These are phyloP conservation scores for Apogon hyalosoma DNA, from an alignment of 2,797 vertebrate species.

Conservation along the genomic window DNA sequence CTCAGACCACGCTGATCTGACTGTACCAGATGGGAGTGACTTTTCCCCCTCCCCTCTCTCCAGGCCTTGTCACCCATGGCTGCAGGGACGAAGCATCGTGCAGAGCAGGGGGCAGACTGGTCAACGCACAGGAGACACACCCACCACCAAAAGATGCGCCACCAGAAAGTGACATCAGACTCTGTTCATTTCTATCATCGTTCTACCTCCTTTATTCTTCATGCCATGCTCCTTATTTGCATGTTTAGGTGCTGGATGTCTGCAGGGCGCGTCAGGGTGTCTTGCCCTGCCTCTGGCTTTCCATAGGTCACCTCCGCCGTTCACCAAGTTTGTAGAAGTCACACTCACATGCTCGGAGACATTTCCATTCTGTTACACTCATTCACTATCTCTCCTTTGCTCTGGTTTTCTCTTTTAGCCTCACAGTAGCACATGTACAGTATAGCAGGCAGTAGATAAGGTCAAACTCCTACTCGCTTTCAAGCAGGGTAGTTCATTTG, in stretches of 20 bases:
- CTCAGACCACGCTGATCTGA: conserved; percentile 75
- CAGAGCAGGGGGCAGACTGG: conserved; percentile 34
- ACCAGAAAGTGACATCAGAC: conserved; percentile 51
- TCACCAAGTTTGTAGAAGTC: conserved; percentile 31
- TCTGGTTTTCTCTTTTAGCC: conserved; percentile 9
- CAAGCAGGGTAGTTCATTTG: conserved; percentile 41
- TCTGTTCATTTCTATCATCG: conserved; percentile 42
- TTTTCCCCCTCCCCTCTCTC: conserved; percentile 62
- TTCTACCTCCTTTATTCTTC: conserved; percentile 9
- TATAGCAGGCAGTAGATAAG: conserved; percentile 15
- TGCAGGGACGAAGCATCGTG: conserved; percentile 57
- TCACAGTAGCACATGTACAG: conserved; percentile 16
- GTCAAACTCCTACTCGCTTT: conserved; percentile 33
- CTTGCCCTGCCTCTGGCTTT: conserved; percentile 29
- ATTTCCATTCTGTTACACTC: conserved; percentile 39
- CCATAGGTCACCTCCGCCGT: conserved; percentile 17
- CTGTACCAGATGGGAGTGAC: conserved; percentile 86
- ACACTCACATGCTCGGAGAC: conserved; percentile 39
- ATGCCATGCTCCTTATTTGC: conserved; percentile 21
- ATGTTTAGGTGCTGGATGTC: conserved; percentile 40
- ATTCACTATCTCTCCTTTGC: conserved; percentile 2
- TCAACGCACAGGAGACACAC: conserved; percentile 61
- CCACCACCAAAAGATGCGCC: conserved; percentile 44
- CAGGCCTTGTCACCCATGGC: conserved; percentile 75
- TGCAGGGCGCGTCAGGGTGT: conserved; percentile 15